A percentile compares a stretch with the other conserved stretches of the same genome.
phyloP scores from a whole-genome alignment of 30 jellyfish, hydroid and myxozoan species.

The Sanderia malayensis region DNA sequence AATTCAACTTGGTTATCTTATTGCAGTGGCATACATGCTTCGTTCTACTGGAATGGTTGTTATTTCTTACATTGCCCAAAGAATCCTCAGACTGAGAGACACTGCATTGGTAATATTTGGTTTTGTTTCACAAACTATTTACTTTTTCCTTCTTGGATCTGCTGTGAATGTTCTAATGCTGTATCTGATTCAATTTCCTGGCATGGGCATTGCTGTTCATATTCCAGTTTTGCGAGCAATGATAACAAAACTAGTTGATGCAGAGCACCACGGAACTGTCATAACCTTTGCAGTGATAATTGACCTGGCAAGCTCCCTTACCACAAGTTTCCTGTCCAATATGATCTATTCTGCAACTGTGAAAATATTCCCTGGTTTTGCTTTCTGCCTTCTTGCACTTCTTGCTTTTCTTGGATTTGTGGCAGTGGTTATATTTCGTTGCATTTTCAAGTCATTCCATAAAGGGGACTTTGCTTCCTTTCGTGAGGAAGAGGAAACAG shows the following conservation, averaged over 20 bases:
- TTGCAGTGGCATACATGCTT: conserved; percentile 4
- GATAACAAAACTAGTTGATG: conserved; percentile 52
- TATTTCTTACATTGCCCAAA: conserved; percentile 27
- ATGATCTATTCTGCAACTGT: conserved; percentile 41
- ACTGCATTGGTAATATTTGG: conserved; percentile 34
- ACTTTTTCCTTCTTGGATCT: conserved; percentile 15
- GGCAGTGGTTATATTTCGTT: conserved; percentile 12
- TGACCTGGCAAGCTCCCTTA: conserved; percentile 28
- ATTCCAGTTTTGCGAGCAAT: conserved; percentile 44
- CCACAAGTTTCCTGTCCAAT: conserved; percentile 40
- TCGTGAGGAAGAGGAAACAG: conserved; percentile 6
- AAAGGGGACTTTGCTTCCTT: not conserved
- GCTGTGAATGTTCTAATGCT: conserved; percentile 22
- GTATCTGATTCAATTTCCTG: conserved; percentile 12
- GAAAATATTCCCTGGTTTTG: conserved; percentile 32
- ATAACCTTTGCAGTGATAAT: conserved; percentile 34
- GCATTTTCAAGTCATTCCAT: not conserved
- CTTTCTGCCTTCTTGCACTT: conserved; percentile 28
- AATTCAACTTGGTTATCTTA: conserved; percentile 26
- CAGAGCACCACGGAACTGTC: conserved; percentile 57
- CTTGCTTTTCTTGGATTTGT: conserved; percentile 30
- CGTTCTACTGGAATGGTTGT: conserved; percentile 27
- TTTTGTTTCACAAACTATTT: conserved; percentile 10
- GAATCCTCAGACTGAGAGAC: conserved; percentile 29
- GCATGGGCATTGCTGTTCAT: conserved; percentile 32